Evolutionary conservation across 2,888 invertebrate species (phyloP), one percentile per base, ranked within the genome.

Genomic region (Megaustenia siamemsis): DNA sequence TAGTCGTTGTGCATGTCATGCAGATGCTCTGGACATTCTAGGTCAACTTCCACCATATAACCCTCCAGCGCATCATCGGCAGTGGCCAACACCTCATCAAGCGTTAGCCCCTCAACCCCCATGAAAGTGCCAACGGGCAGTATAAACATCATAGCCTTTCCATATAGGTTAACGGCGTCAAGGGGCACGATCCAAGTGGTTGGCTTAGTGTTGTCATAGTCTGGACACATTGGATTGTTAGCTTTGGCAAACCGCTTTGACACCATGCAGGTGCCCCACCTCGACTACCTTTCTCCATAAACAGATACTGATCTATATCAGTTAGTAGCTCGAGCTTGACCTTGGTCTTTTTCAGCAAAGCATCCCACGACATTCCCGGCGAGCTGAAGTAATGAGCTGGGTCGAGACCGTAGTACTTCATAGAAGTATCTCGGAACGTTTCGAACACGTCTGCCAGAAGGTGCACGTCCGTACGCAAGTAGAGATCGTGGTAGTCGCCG

Each of bases 391-490:
- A 77, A 10, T 56, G 24, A 12, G 77, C 77, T 8, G 77, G 77
- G 56, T 77, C 53, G 2, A 77, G 77, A 10, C 28, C 35, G 35
- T 77, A 77, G 6, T 32, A 4, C 18, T 56, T 15, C 56, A 35
- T 56, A 8, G 32, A 10, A 8, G 28, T 56, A 6, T 56, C 8
- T n/a, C n/a, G n/a, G n/a, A n/a, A n/a, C n/a, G n/a, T n/a, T n/a
- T n/a, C n/a, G n/a, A n/a, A n/a, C n/a, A 77, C 77, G 35, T 77
- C 77, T 12, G 77, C 77, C 77, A 77, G 77, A 18, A 53, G 60
- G 43, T 35, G 32, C 28, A 56, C 56, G 15, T 77, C 77, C 4
- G 35, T 53, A 3, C 8, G 28, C 35, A 56, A 10, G 35, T 77
- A 77, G 4, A 77, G 38, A 35, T 56, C 49, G 45, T 75, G 75